These are phyloP conservation scores for Encarsia formosa DNA, from an alignment of 2,888 invertebrate species.

Conservation along the genomic window DNA sequence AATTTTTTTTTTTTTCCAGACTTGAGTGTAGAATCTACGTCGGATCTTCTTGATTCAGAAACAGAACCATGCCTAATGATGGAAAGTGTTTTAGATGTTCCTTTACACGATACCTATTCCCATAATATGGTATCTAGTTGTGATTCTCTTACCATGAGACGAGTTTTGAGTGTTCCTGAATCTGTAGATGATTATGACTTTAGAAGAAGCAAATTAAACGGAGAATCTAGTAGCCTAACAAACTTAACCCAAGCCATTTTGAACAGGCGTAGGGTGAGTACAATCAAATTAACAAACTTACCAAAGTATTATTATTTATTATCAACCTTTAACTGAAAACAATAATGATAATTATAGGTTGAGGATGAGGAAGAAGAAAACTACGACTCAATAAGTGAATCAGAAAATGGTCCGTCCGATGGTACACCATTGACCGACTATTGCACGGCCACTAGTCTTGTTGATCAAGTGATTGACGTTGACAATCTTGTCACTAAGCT, in stretches of 20 bases:
- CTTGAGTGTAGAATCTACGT: slow-evolving; percentile 58
- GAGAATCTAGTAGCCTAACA: slow-evolving; percentile 65
- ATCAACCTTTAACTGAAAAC: not conserved
- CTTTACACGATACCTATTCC: slow-evolving; percentile 62
- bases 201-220: slow-evolving; percentile 39
- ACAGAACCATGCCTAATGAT: slow-evolving; percentile 80
- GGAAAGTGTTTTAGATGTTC: slow-evolving; percentile 70
- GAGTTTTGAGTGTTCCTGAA: slow-evolving; percentile 46
- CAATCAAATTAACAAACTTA: not conserved
- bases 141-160: slow-evolving; percentile 51
- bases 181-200: slow-evolving; percentile 39
- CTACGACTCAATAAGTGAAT: slow-evolving; percentile 50
- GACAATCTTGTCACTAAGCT: slow-evolving; percentile 73
- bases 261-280: slow-evolving; percentile 59
- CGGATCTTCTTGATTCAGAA: slow-evolving; percentile 76
- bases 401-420: slow-evolving; percentile 52
- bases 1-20: slow-evolving; percentile 49
- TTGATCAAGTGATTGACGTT: slow-evolving; percentile 71
- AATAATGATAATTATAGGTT: slow-evolving; percentile 32
- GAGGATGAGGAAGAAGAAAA: slow-evolving; percentile 48
- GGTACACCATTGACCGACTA: slow-evolving; percentile 53
- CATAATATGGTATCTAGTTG: slow-evolving; percentile 66
- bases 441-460: slow-evolving; percentile 59
- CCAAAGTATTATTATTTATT: not conserved
- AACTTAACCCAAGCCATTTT: slow-evolving; percentile 75